phyloP scores from a whole-genome alignment of 1,140 invertebrate species.

The Drosophila ercepeae region DNA sequence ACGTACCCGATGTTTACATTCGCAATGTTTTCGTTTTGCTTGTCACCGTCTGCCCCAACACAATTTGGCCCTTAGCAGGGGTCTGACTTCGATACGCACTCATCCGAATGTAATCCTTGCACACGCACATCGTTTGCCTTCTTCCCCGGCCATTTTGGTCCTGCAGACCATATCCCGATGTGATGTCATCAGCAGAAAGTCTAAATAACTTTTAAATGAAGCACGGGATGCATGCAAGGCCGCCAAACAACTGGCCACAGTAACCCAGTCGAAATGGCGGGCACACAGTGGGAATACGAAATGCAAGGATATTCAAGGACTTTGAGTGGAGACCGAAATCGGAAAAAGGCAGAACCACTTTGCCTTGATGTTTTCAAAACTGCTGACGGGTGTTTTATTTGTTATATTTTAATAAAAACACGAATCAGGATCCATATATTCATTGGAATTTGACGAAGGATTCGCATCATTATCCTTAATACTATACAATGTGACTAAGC shows the following conservation, averaged over 20 bases:
- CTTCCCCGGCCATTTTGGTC: background rate
- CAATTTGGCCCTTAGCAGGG: conserved; percentile 9
- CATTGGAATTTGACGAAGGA: no score
- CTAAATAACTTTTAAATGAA: conserved; percentile 51
- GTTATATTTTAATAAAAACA: no score
- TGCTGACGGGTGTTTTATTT: background rate
- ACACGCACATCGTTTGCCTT: conserved; percentile 33
- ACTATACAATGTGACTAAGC: no score
- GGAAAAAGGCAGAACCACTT: background rate
- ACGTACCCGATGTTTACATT: conserved; percentile 54
- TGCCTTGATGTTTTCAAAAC: background rate
- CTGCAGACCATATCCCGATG: conserved; percentile 19
- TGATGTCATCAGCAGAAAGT: conserved; percentile 35
- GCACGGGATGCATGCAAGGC: conserved; percentile 31
- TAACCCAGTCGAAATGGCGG: background rate
- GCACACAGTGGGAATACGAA: conserved; percentile 8
- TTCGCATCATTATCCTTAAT: no score
- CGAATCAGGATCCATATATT: no score
- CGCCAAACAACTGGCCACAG: conserved; percentile 39
- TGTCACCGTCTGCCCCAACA: conserved; percentile 45
- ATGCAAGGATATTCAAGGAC: conserved; percentile 2
- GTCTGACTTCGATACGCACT: conserved; percentile 66
- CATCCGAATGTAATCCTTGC: conserved; percentile 69
- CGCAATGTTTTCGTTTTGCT: conserved; percentile 56
- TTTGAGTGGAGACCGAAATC: background rate